Conservation (phyloP, 2,888 invertebrate species). For the Apamea monoglypha region DNA sequence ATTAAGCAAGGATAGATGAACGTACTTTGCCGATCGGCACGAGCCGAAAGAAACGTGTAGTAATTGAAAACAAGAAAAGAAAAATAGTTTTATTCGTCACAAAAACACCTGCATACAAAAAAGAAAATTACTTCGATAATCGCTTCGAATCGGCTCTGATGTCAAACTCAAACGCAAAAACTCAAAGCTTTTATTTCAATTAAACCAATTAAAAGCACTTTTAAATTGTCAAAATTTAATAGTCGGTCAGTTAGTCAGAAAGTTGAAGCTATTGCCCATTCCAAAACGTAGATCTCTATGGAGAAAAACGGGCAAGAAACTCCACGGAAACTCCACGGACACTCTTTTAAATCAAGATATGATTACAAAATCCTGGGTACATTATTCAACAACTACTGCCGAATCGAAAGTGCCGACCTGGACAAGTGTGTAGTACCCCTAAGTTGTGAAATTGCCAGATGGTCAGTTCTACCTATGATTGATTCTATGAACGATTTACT, state of each 20-base stretch:
- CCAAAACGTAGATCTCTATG: no score
- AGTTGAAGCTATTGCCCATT: no score
- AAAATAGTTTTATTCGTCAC: background rate
- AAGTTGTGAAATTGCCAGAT: conserved; percentile 5
- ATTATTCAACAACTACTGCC: background rate
- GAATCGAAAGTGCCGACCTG: background rate
- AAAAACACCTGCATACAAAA: background rate
- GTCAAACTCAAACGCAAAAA: no score
- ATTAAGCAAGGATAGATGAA: background rate
- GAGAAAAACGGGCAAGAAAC: no score
- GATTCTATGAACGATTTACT: background rate
- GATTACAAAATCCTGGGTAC: no score
- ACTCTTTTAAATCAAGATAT: no score
- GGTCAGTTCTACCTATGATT: background rate
- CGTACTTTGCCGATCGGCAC: background rate
- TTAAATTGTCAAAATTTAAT: no score
- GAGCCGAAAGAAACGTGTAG: no score
- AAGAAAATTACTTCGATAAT: background rate
- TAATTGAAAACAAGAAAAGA: background rate
- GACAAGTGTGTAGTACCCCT: background rate
- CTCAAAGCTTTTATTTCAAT: no score
- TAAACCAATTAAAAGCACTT: no score
- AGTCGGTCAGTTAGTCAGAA: no score
- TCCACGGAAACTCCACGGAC: no score
- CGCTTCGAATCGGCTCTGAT: background rate